Conservation (phyloP, 2,113 vertebrate genomes). For the Corythornis cristatus region DNA sequence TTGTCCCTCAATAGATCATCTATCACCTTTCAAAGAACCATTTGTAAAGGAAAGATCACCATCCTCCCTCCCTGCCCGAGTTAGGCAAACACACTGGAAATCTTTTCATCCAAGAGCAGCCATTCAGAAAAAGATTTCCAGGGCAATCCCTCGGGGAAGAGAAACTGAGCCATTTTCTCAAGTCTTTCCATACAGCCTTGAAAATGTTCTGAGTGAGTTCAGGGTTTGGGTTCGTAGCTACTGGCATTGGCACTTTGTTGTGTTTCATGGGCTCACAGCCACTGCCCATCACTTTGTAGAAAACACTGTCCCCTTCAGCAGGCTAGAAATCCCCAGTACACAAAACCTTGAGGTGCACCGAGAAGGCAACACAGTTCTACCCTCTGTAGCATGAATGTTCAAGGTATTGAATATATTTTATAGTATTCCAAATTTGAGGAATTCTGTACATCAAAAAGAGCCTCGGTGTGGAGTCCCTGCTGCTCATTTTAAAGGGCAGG, state of each 20-base stretch:
- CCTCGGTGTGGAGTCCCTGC: neutral
- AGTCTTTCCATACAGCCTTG: neutral
- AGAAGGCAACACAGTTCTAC: neutral
- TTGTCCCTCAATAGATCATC: slow-evolving; percentile 6
- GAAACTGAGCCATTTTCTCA: neutral
- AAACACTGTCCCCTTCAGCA: neutral
- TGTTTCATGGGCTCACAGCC: neutral
- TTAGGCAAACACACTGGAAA: slow-evolving; percentile 20
- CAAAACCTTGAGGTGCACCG: neutral
- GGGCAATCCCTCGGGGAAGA: neutral
- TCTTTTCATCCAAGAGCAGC: neutral
- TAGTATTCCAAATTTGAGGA: neutral
- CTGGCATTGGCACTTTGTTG: neutral
- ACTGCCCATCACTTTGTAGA: neutral
- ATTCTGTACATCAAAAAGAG: neutral
- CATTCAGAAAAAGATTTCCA: neutral
- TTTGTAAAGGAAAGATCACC: neutral
- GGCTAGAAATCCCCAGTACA: neutral
- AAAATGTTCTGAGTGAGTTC: neutral
- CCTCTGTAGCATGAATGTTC: neutral
- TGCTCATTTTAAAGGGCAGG: neutral
- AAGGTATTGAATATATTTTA: neutral
- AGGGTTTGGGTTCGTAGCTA: neutral
- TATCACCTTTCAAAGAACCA: slow-evolving; percentile 20
- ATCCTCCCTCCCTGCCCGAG: neutral